Percentiles rank a stretch among this genome's conserved stretches.
Evolutionary conservation across 1,140 invertebrate genomes (phyloP).

Genomic region (Tetraneura akinire): DNA sequence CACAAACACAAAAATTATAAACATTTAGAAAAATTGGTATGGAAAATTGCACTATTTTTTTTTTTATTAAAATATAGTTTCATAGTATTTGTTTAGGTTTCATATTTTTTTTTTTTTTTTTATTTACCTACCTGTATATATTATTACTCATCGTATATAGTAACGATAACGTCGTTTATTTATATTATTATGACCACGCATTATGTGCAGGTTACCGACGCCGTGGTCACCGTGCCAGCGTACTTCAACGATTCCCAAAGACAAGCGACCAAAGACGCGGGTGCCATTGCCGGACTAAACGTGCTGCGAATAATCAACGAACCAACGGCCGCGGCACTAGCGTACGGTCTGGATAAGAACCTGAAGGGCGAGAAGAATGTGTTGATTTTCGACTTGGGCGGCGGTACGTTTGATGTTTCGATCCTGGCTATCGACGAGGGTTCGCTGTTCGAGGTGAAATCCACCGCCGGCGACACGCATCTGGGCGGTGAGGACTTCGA

Average conservation of each 20-base stretch:
- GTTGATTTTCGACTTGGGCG: conserved; percentile 74
- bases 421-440: conserved; percentile 85
- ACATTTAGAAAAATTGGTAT: too few species aligned
- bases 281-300: conserved; percentile 69
- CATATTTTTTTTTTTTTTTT: too few species aligned
- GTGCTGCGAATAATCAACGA: conserved; percentile 84
- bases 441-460: conserved; percentile 75
- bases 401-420: conserved; percentile 83
- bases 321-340: conserved; percentile 73
- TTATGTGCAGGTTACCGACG: conserved; percentile 59
- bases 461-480: conserved; percentile 77
- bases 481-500: conserved; percentile 82
- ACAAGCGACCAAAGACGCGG: conserved; percentile 69
- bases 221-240: conserved; percentile 67
- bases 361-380: conserved; percentile 74
- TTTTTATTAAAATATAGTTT: too few species aligned
- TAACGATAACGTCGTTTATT: neutral
- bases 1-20: too few species aligned
- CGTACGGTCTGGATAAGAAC: conserved; percentile 77
- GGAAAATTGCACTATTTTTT: too few species aligned
- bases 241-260: conserved; percentile 74
- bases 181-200: neutral
- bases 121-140: too few species aligned
- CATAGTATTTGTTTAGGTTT: too few species aligned
- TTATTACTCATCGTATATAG: too few species aligned